Evolutionary conservation across 1,140 invertebrate species (phyloP).

Genomic region (Metaphire vulgaris): DNA sequence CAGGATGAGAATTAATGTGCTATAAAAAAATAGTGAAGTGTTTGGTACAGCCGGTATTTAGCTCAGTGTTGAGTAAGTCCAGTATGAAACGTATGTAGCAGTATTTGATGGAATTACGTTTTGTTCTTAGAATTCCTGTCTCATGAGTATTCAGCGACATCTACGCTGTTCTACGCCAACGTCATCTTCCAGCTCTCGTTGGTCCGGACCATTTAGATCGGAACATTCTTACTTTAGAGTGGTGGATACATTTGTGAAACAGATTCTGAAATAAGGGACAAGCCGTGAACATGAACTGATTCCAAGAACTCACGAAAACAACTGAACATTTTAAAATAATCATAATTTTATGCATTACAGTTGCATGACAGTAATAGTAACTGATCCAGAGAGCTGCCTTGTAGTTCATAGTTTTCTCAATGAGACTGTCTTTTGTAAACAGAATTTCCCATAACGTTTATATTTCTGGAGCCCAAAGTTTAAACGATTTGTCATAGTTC

Average conservation of each 20-base stretch:
- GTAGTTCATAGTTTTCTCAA: background rate
- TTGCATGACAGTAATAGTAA: no score
- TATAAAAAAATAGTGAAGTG: no score
- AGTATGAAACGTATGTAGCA: no score
- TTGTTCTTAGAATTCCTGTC: slow-evolving; percentile 39
- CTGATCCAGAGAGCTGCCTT: no score
- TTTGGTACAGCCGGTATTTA: no score
- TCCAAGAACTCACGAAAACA: no score
- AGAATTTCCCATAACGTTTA: background rate
- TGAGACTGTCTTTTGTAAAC: background rate
- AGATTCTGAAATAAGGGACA: slow-evolving; percentile 19
- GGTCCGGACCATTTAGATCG: slow-evolving; percentile 5
- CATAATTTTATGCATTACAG: no score
- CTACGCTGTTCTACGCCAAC: slow-evolving; percentile 32
- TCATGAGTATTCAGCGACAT: slow-evolving; percentile 36
- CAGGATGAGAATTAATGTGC: no score
- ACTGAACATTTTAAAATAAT: no score
- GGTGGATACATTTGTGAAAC: slow-evolving; percentile 24
- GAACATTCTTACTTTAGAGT: slow-evolving; percentile 27
- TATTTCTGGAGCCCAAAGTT: slow-evolving; percentile 75
- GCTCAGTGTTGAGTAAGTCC: no score
- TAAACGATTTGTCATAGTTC: slow-evolving; percentile 95
- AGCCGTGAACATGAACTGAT: background rate
- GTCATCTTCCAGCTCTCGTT: background rate
- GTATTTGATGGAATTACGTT: slow-evolving; percentile 1